Conservation (phyloP, 2,888 invertebrate genomes). For the Lepeophtheirus nordmannii region DNA sequence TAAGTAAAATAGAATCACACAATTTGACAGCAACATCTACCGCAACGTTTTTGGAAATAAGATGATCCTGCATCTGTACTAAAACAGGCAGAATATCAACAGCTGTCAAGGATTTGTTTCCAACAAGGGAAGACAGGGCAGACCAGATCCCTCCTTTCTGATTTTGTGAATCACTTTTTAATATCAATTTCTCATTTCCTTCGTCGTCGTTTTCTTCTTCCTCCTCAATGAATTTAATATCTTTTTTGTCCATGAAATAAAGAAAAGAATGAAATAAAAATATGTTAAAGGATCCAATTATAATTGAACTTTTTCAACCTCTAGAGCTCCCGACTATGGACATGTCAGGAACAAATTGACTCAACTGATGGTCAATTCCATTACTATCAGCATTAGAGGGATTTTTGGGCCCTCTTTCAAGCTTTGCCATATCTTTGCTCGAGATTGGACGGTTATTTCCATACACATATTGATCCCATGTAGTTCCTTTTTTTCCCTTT, state of each 20-base stretch:
- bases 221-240: slow-evolving; percentile 50
- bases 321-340: slow-evolving; percentile 11
- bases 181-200: slow-evolving; percentile 9
- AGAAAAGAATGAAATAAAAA: no score
- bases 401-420: slow-evolving; percentile 4
- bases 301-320: background rate
- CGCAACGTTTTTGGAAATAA: slow-evolving; percentile 94
- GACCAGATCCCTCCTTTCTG: slow-evolving; percentile 6
- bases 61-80: slow-evolving; percentile 84
- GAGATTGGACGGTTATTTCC: slow-evolving; percentile 30
- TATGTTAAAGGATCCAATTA: background rate
- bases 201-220: slow-evolving; percentile 48
- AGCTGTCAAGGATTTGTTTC: slow-evolving; percentile 64
- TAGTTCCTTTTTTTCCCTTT: slow-evolving; percentile 21
- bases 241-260: background rate
- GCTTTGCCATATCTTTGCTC: slow-evolving; percentile 5
- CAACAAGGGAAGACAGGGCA: slow-evolving; percentile 44
- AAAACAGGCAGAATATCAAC: slow-evolving; percentile 69
- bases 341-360: slow-evolving; percentile 24
- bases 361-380: slow-evolving; percentile 28
- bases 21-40: slow-evolving; percentile 83
- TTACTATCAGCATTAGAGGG: slow-evolving; percentile 22
- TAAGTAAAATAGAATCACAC: slow-evolving; percentile 76
- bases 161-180: background rate
- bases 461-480: slow-evolving; percentile 28